These are phyloP conservation scores for Corynorhinus townsendii DNA, from an alignment of 2,113 vertebrate genomes.

Conservation along the genomic window DNA sequence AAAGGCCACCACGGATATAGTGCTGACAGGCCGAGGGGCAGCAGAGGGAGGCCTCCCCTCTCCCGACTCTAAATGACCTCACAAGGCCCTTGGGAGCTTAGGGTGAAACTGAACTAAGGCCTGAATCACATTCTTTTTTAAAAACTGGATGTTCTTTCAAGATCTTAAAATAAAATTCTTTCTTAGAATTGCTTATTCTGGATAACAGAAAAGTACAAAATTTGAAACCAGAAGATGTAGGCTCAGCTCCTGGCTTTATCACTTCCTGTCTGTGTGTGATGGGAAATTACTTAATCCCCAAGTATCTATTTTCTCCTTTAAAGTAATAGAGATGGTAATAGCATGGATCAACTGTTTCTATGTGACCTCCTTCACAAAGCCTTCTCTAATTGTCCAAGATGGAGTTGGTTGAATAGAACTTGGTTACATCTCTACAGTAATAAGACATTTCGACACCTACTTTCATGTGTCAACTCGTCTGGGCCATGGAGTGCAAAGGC, in stretches of 20 bases:
- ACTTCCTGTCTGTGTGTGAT: background rate
- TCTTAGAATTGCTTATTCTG: background rate
- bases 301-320: background rate
- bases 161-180: background rate
- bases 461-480: background rate
- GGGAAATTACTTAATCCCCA: background rate
- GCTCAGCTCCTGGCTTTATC: background rate
- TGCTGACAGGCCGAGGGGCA: too few relatives aligned
- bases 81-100: background rate
- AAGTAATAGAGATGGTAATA: background rate
- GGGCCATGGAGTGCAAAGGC: background rate
- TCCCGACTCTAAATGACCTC: background rate
- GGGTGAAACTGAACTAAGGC: background rate
- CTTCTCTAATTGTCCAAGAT: background rate
- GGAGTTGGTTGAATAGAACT: background rate
- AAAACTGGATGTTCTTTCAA: background rate
- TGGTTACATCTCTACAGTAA: background rate
- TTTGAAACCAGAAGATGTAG: background rate
- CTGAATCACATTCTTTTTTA: background rate
- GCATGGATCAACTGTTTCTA: background rate
- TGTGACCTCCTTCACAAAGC: background rate
- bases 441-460: background rate
- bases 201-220: background rate
- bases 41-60: background rate
- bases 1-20: rapidly evolving